A percentile compares a stretch with the other conserved stretches of the same genome.
Conservation (phyloP, 2,888 invertebrate species). For the Alloplasta piceator region DNA sequence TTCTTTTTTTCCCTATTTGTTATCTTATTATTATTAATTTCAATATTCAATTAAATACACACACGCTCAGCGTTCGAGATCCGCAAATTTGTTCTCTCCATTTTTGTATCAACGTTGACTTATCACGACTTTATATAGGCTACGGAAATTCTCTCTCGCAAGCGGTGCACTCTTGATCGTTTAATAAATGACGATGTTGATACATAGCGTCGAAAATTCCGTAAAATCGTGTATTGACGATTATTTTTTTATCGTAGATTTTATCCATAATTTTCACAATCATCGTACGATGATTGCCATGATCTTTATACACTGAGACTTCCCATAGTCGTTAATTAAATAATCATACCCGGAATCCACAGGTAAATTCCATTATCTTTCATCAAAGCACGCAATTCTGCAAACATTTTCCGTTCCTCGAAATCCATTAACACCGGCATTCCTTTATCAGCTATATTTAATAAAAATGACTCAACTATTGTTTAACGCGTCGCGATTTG, state of each 20-base stretch:
- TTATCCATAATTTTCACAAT: constrained; percentile 2
- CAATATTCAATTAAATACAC: constrained; percentile 49
- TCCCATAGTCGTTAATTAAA: constrained; percentile 15
- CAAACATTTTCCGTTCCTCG: constrained; percentile 15
- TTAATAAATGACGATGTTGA: constrained; percentile 43
- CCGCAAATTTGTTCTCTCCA: constrained; percentile 27
- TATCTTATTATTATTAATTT: not conserved
- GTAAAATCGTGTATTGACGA: constrained; percentile 17
- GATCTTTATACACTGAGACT: constrained; percentile 62
- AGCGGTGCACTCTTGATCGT: constrained; percentile 55
- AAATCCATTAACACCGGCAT: constrained; percentile 24
- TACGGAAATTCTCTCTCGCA: constrained; percentile 55
- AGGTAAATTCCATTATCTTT: constrained; percentile 37
- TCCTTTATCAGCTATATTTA: constrained; percentile 43
- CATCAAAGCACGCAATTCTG: constrained; percentile 23
- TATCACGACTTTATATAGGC: constrained; percentile 33
- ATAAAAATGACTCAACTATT: constrained; percentile 74
- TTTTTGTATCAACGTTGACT: constrained; percentile 21
- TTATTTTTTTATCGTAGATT: constrained; percentile 4
- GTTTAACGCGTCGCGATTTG: constrained; percentile 70
- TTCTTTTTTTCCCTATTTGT: not conserved
- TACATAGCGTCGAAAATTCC: constrained; percentile 8
- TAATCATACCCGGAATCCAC: constrained; percentile 11
- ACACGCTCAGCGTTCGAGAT: constrained; percentile 57
- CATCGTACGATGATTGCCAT: constrained; percentile 37